phyloP scores from a whole-genome alignment of 1,140 invertebrate genomes.

The Oreohelix idahoensis region DNA sequence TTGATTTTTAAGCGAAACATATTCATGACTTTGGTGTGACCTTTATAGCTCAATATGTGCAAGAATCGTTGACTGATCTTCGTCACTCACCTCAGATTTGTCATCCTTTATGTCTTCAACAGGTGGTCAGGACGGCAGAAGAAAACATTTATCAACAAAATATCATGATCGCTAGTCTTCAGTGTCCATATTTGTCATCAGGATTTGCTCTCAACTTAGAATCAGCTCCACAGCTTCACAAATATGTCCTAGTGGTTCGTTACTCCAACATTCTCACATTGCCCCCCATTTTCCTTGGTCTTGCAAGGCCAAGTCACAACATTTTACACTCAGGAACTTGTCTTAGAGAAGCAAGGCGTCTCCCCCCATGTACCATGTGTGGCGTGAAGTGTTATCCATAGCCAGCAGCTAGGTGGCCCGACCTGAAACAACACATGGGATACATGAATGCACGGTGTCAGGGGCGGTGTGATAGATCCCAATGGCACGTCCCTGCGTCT shows the following conservation, averaged over 20 bases:
- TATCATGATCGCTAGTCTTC: background rate
- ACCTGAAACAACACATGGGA: conserved; percentile 18
- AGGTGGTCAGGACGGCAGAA: too few relatives aligned
- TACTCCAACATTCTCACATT: background rate
- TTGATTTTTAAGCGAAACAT: too few relatives aligned
- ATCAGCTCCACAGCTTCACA: conserved; percentile 8
- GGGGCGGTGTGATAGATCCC: background rate
- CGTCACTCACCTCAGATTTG: too few relatives aligned
- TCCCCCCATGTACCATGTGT: conserved; percentile 7
- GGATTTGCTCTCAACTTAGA: background rate
- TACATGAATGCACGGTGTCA: conserved; percentile 11
- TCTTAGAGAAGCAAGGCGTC: background rate
- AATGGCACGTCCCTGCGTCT: background rate
- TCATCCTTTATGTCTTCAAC: too few relatives aligned
- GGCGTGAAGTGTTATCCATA: conserved; percentile 16
- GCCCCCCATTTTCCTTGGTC: background rate
- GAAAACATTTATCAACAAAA: background rate
- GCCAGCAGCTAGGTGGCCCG: background rate
- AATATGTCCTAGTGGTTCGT: background rate
- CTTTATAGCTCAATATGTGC: too few relatives aligned
- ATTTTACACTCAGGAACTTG: background rate
- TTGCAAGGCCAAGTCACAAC: background rate
- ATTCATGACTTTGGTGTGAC: too few relatives aligned
- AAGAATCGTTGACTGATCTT: too few relatives aligned
- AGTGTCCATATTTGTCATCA: conserved; percentile 9